Base-by-base conservation (phyloP, 1,140 invertebrate species). In the Potamilus streckersoni region DNA sequence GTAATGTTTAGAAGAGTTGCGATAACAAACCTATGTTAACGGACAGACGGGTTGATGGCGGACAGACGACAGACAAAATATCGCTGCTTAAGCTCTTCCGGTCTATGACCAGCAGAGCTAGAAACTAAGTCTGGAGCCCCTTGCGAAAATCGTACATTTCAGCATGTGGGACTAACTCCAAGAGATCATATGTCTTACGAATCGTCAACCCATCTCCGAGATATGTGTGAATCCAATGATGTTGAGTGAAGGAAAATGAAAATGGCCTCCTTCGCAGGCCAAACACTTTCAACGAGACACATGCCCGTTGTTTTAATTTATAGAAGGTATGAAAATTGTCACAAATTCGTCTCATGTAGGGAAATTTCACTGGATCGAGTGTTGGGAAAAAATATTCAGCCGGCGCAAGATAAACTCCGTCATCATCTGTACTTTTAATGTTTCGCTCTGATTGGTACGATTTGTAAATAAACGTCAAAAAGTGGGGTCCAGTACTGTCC, bases 221-320 rank as follows among this genome's bases (percentile, higher is more conserved):
- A 55, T 85, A 86, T 17, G 84, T 86, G 65, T 86, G 85, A 6
- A 78, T 79, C 85, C 85, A 86, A 69, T 86, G 84, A 77, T 86
- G 85, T 15, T 72, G 73, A 16, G 84, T 79, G 77, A 84, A 86
- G 13, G 85, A 83, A 66, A 71, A 74, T 27, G 74, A 49, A 12
- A 57, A 65, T 17, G 73, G 78, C 55, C 68, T 70, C 27, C 73
- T 49, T 60, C 80, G 67, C 5, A 80, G 63, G 4, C 75, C 75
- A 65, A 75, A 80, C 23, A 64, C 31, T 69, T 86, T 84, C 15
- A 86, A 70, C n/a, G 73, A 78, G 31, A 79, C 76, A 73, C 84
- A 86, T 0, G 80, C 84, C 13, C 63, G 68, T 16, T 80, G 61
- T 63, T 83, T 80, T 15, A 84, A 60, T 20, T 68, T 57, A 19